Base-by-base conservation (phyloP, 2,888 invertebrate genomes). In the Tuta absoluta region DNA sequence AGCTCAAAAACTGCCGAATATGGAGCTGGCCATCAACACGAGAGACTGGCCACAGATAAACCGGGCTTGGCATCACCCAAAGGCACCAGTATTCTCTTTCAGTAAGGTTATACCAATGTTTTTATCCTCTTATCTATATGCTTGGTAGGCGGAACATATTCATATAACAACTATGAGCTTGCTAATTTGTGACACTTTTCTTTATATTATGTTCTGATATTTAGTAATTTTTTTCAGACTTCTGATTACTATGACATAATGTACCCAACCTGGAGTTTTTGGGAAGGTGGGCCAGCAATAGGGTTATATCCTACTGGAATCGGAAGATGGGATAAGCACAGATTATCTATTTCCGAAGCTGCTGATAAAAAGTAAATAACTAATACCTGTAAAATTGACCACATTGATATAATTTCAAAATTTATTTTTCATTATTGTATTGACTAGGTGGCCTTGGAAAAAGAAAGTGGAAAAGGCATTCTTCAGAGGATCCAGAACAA, bases 211-310 rank as follows among this genome's bases (percentile, higher is more conserved):
- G 48, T 24, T 48, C 24, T 23, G 12, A 56, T 33, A 14, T 7
- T 10, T 11, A 12, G 21, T 23, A 28, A 33, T 8, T 59, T 5
- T 10, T 60, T 24, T 24, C 79, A 92, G 95, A 95, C 96, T 0
- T 78, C 83, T 51, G 95, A 97, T 41, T 96, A 97, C 85, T 93
- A 93, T 82, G 99, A 99, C 80, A 97, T 99, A 67, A 96, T 96
- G 95, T 97, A 96, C 82, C 99, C 99, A 0, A 97, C 98, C 0
- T 99, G 99, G 99, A 95, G 98, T 49, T 99, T 99, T 86, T 98
- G 98, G 98, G 98, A 98, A 87, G 99, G 99, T 28, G 99, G 99
- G 0, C 99, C 99, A 14, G 98, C 99, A 0, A 98, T 99, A 72
- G 94, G 95, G 45, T 89, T 98, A 11, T 98, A 98, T 88, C 99